Evolutionary conservation across 2,797 vertebrate genomes (phyloP), one percentile per base, ranked within the genome.

Genomic region (Sebastiscus albofasciatus): DNA sequence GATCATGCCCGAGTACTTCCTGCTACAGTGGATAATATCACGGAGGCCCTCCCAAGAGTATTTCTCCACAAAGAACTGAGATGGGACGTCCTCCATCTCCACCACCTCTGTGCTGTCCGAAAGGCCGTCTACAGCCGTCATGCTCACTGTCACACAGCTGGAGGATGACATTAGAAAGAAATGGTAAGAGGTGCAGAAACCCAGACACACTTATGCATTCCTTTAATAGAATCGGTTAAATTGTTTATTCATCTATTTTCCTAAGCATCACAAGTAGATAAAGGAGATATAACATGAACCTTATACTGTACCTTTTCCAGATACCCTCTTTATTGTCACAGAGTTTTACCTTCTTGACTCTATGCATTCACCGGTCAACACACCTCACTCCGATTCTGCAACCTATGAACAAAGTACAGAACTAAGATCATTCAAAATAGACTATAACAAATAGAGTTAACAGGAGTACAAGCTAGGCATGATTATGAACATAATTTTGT

Each of bases 31-130:
- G 91, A 99, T 98, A 77, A 99, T 98, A 92, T 96, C 96, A 3
- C 98, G 97, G 61, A 99, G 95, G 82, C 97, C 98, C 31, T 99
- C 98, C 98, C 98, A 99, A 0, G 98, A 97, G 95, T 97, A 97
- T 90, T 98, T 98, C 90, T 97, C 97, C 95, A 99, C 98, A 87
- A 97, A 97, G 95, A 98, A 99, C 84, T 97, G 97, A 69, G 96
- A 94, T 22, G 97, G 94, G 5, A 96, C 90, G 26, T 97, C 97
- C 75, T 98, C 97, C 96, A 97, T 97, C 92, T 97, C 96, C 0
- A 97, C 97, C 24, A 95, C 92, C 67, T 97, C 96, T 0, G 96
- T 95, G 90, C 94, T 96, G 91, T 97, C 97, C 0, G 96, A 94
- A 49, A 97, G 93, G 27, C 95, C 83, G 8, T 97, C 96, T 93